Evolutionary conservation across 2,797 vertebrate genomes (phyloP).

Genomic region (Lemur catta): DNA sequence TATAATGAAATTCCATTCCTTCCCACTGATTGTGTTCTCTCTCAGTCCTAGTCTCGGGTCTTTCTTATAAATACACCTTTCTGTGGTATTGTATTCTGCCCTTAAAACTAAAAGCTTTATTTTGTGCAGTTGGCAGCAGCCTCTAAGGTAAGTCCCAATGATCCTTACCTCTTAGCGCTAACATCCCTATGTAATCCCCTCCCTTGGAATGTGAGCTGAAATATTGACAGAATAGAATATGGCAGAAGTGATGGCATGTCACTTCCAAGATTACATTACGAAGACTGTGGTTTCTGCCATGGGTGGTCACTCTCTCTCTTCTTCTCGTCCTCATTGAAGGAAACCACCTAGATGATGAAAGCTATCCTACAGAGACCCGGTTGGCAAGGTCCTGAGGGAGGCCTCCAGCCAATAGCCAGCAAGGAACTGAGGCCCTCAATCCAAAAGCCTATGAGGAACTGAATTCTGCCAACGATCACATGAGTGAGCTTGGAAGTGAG

Average conservation of each 20-base stretch:
- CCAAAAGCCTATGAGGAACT: not conserved
- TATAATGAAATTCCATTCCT: not conserved
- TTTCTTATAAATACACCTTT: not conserved
- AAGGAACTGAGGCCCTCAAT: not conserved
- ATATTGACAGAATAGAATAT: not conserved
- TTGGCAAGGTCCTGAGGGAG: not conserved
- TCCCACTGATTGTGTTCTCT: not conserved
- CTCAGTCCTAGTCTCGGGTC: not conserved
- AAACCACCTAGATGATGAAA: not conserved
- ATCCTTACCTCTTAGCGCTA: not conserved
- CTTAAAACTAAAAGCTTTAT: not conserved
- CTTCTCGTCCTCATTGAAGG: not conserved
- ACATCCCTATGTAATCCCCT: not conserved
- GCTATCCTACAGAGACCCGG: not conserved
- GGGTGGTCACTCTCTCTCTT: not conserved
- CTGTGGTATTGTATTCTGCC: not conserved
- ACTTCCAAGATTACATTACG: not conserved
- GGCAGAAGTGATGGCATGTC: not conserved
- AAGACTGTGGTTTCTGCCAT: not conserved
- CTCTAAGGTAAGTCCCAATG: not conserved
- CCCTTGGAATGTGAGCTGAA: not conserved
- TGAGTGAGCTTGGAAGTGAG: not conserved
- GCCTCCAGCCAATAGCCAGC: not conserved
- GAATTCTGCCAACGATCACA: not conserved
- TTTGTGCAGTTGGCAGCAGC: not conserved